Base-by-base conservation (phyloP, 2,888 invertebrate species). In the Smittia aterrima region DNA sequence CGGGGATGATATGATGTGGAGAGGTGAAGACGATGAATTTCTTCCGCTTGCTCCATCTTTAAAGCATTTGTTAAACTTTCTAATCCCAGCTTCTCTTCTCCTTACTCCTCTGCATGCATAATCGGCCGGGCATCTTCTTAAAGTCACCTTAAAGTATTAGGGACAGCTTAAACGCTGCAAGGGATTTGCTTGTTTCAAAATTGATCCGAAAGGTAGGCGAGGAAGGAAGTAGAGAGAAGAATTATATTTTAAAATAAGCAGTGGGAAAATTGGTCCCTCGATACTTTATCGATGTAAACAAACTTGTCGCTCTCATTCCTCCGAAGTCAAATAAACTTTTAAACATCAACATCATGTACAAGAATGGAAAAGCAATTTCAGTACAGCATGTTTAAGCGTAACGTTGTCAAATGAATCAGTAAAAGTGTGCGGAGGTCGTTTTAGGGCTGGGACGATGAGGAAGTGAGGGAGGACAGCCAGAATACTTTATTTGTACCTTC, bases 271-370 rank as follows among this genome's bases (percentile, higher is more conserved):
- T 22, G 58, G 58, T 58, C 58, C 58, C 58, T 58, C 22, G 58
- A 22, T 22, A 58, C 3, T 58, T 58, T 58, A 58, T 58, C 58
- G 58, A 58, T 58, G 58, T 58, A 58, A 58, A 58, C 58, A 58
- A 58, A 6, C 58, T 3, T 58, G 16, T 4, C 47, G 4, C 58
- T 58, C 58, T 58, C 58, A 13, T 47, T 16, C 58, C 58, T 18
- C 20, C 22, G 7, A 3, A 47, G 47, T 38, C 38, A 38, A 22
- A 18, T 6, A 58, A 58, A 58, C 20, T 18, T 58, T 58, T 58
- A 18, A 47, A 22, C 58, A 58, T 58, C 22, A 58, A n/a, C 58
- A 58, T 58, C 58, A 22, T 58, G 58, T 58, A 58, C 22, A 22
- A 22, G 16, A 58, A 58, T 58, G 58, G n/a, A 58, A 58, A 58